Conservation (phyloP, 2,888 invertebrate species). For the Andrena marginata region DNA sequence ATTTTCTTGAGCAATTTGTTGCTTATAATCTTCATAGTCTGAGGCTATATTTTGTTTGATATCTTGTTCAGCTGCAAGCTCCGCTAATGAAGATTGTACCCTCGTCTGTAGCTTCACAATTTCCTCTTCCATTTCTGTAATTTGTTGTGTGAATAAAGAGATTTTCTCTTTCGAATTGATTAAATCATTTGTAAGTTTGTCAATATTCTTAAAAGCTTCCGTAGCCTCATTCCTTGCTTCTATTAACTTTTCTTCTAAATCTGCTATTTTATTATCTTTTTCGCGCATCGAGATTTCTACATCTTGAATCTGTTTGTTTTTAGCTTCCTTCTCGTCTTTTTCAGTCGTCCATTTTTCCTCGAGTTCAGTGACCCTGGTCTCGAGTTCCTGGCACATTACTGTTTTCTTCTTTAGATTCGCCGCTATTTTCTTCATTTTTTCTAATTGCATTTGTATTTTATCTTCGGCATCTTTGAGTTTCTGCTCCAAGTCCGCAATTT, state of each 20-base stretch:
- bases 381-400: conserved; percentile 88
- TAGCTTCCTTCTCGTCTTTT: conserved; percentile 78
- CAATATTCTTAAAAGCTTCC: conserved; percentile 52
- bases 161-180: conserved; percentile 65
- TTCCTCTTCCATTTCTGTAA: conserved; percentile 70
- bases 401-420: conserved; percentile 91
- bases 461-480: conserved; percentile 85
- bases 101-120: conserved; percentile 60
- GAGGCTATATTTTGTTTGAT: conserved; percentile 50
- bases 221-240: conserved; percentile 56
- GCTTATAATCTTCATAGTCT: conserved; percentile 66
- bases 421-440: conserved; percentile 92
- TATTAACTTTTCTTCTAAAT: conserved; percentile 73
- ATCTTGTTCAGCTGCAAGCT: conserved; percentile 53
- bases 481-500: conserved; percentile 84
- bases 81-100: conserved; percentile 27
- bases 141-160: conserved; percentile 58
- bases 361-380: conserved; percentile 82
- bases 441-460: conserved; percentile 90
- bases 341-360: conserved; percentile 76
- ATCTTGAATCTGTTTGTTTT: conserved; percentile 76
- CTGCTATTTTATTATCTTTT: conserved; percentile 76
- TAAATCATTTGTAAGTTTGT: conserved; percentile 63
- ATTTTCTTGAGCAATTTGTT: conserved; percentile 49
- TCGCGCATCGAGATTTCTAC: conserved; percentile 66